Evolutionary conservation across 2,888 invertebrate genomes (phyloP), one percentile per base, ranked within the genome.

Genomic region (Lasioglossum zephyrum): DNA sequence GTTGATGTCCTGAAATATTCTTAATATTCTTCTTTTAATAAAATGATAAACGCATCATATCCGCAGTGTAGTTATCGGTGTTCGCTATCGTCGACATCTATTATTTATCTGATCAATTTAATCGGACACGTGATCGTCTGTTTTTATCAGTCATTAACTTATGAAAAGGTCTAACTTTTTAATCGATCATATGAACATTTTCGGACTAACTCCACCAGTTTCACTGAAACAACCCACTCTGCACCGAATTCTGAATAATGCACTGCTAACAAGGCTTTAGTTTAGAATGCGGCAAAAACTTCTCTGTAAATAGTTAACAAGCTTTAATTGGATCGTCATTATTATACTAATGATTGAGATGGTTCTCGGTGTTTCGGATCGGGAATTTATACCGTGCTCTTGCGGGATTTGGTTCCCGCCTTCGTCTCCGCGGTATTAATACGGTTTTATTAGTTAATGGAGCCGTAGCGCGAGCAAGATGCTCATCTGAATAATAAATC

Each of bases 281-380:
- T 5, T 31, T 18, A 31, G 18, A 18, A 63, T 31, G 8, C 8
- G 18, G 31, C 2, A 63, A 63, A 69, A 69, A 69, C 9, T 39
- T 69, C 39, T 22, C 22, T 36, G 39, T 9, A 22, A 22, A 69
- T 69, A 9, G 66, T 39, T 69, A 39, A 69, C 39, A 1, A 22
- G 66, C 22, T 22, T 69, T 39, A 39, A 69, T 36, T 39, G 66
- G 39, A 39, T 22, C 22, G 39, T 69, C 36, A 69, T 39, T 22
- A 11, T 69, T 69, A 22, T 39, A 69, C 36, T 69, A 69, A 36
- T 69, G 9, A 69, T 69, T 63, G 63, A 63, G 63, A 31, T 31
- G 63, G 31, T 18, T 31, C 31, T 31, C 31, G 31, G 6, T 63
- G 1, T 63, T 63, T 31, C 63, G 8, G 63, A 63, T 31, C 18